Evolutionary conservation across 2,888 invertebrate species (phyloP).

Genomic region (Chymomyza amoena): DNA sequence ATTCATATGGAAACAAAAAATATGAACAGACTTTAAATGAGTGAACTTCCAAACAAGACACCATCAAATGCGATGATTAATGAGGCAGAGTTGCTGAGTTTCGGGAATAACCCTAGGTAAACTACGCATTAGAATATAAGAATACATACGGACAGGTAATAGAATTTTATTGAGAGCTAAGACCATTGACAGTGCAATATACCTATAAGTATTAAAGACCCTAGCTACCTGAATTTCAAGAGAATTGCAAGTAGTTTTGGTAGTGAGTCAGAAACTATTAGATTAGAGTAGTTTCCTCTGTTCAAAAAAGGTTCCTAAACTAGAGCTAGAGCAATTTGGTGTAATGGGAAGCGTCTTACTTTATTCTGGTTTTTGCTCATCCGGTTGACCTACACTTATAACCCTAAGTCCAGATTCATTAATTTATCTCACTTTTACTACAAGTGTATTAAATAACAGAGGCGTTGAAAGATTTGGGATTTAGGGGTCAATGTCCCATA

Average conservation of each 20-base stretch:
- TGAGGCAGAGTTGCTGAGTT: neutral
- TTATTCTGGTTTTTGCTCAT: neutral
- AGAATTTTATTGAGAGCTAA: neutral
- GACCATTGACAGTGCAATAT: neutral
- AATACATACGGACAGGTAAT: neutral
- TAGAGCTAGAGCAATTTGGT: neutral
- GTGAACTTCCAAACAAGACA: neutral
- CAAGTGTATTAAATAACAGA: no score
- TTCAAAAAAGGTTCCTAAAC: neutral
- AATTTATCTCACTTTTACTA: no score
- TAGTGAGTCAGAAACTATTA: neutral
- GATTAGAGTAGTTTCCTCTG: neutral
- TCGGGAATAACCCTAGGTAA: neutral
- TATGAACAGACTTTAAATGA: conserved; percentile 39
- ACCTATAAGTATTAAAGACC: neutral
- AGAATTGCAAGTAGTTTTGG: neutral
- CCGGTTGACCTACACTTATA: neutral
- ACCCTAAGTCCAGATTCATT: no score
- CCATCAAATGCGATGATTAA: neutral
- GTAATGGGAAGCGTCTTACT: no score
- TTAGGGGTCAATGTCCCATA: no score
- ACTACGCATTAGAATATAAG: neutral
- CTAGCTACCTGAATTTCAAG: neutral
- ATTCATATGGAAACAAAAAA: conserved; percentile 15
- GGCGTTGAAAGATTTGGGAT: no score